These are phyloP conservation scores for Geodia barretti DNA, from an alignment of 37 sponge, comb jelly and placozoan species.

Conservation along the genomic window DNA sequence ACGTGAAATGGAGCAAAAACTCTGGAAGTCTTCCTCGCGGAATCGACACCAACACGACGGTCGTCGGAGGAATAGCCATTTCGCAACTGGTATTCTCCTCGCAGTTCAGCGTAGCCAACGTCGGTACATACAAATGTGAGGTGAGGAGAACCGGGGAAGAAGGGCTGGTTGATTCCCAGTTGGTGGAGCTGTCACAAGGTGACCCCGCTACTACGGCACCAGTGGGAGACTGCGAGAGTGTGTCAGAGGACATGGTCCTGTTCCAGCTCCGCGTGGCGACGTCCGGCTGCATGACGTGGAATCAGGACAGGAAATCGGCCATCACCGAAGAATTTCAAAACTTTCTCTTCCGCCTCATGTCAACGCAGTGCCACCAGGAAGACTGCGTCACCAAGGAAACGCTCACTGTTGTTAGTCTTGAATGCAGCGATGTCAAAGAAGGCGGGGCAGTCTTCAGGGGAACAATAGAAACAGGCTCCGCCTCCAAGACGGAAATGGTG, in stretches of 20 bases:
- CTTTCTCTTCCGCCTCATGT: neutral
- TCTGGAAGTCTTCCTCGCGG: neutral
- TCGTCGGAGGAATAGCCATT: neutral
- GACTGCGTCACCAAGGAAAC: neutral
- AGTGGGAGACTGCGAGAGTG: neutral
- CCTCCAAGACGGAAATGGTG: constrained; percentile 2
- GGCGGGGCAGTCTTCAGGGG: constrained; percentile 22
- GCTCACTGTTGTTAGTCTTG: neutral
- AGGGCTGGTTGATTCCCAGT: neutral
- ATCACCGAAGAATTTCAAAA: constrained; percentile 11
- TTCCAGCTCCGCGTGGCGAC: constrained; percentile 23
- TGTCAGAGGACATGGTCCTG: too few relatives aligned
- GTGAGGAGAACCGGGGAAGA: neutral
- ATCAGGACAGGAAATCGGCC: neutral
- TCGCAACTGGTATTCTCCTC: neutral
- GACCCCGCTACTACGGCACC: neutral
- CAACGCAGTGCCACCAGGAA: neutral
- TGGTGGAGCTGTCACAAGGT: neutral
- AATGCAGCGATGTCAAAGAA: constrained; percentile 11
- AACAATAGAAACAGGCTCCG: neutral
- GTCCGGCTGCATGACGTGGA: constrained; percentile 10
- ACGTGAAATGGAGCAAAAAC: constrained; percentile 19
- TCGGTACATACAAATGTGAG: neutral
- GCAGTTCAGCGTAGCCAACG: neutral
- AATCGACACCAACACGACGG: neutral